These are phyloP conservation scores for Halcyon senegalensis DNA, from an alignment of 2,113 vertebrate species.

Conservation along the genomic window DNA sequence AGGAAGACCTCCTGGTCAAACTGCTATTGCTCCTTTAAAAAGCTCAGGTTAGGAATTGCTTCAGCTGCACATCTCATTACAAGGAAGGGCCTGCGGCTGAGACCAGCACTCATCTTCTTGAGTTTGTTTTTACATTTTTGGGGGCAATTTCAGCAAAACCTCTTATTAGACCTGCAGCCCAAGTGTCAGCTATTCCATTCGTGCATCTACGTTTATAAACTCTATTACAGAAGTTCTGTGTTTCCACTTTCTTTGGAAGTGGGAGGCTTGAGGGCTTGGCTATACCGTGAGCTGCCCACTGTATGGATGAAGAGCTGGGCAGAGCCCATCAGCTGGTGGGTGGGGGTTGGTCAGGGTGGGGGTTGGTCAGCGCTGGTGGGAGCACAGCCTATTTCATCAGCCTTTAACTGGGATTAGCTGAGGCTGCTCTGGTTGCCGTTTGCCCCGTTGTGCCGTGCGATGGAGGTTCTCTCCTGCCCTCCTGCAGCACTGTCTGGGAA, in stretches of 20 bases:
- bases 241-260: not conserved
- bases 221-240: not conserved
- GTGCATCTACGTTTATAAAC: not conserved
- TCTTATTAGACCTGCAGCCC: not conserved
- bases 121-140: not conserved
- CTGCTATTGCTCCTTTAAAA: slow-evolving; percentile 31
- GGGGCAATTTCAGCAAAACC: not conserved
- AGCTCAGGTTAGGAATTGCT: slow-evolving; percentile 44
- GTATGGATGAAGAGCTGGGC: not conserved
- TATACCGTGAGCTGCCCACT: rapidly evolving
- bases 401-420: not conserved
- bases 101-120: not conserved
- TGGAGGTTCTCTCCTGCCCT: not conserved
- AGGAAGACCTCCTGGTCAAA: slow-evolving; percentile 57
- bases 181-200: not conserved
- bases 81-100: slow-evolving; percentile 20
- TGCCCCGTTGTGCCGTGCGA: rapidly evolving
- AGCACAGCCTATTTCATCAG: not conserved
- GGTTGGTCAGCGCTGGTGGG: not conserved
- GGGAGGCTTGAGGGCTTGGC: not conserved
- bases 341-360: not conserved
- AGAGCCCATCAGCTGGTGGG: not conserved
- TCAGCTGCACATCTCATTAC: slow-evolving; percentile 25
- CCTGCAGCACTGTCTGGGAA: not conserved
- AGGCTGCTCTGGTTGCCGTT: not conserved